Percentiles rank a stretch among this genome's conserved stretches.
Conservation (phyloP, 1,140 invertebrate genomes). For the Lepidostoma basale region DNA sequence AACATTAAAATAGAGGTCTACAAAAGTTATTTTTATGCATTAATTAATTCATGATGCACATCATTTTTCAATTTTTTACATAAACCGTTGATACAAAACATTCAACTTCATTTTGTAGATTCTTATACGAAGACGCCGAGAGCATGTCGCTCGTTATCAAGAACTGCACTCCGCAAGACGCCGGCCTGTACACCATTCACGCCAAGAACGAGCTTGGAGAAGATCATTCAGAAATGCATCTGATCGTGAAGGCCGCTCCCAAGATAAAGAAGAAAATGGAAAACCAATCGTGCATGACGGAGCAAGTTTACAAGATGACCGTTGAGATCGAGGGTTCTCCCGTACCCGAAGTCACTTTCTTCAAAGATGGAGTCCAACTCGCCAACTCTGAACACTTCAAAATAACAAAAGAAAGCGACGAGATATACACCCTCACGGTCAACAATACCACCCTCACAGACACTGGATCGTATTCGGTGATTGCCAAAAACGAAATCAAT, state of each 20-base stretch:
- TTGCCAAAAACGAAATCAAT: conserved; percentile 87
- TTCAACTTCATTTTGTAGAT: conserved; percentile 51
- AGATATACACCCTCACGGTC: conserved; percentile 76
- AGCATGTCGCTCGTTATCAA: conserved; percentile 89
- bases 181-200: conserved; percentile 81
- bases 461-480: conserved; percentile 90
- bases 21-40: no score
- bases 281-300: conserved; percentile 73
- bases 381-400: conserved; percentile 72
- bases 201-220: conserved; percentile 90
- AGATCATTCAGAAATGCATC: conserved; percentile 74
- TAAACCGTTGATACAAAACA: neutral
- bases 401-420: conserved; percentile 70
- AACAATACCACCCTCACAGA: conserved; percentile 83
- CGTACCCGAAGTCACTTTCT: conserved; percentile 80
- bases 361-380: conserved; percentile 82
- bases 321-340: conserved; percentile 86
- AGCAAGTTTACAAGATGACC: conserved; percentile 72
- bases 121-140: conserved; percentile 93
- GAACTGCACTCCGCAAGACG: conserved; percentile 80
- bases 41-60: no score
- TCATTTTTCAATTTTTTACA: neutral
- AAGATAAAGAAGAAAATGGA: conserved; percentile 81
- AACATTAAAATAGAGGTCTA: no score
- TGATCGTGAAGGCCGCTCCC: conserved; percentile 81